Base-by-base conservation (phyloP, 35 echinoderm and acorn worm genomes). In the Heliocidaris tuberculata region DNA sequence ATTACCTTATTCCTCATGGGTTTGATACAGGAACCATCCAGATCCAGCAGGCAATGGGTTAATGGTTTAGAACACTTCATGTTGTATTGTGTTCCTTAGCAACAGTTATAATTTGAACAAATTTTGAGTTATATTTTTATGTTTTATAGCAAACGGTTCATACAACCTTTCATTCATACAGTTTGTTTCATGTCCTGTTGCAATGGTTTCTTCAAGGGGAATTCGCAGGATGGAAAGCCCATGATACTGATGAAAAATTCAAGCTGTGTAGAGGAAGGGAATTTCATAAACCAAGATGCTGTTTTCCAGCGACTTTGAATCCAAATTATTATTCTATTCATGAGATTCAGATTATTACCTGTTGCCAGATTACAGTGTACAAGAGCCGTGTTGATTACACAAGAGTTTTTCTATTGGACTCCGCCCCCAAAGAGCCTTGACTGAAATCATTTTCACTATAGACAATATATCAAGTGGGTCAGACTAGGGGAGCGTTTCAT, bases 141-240 rank as follows among this genome's bases (percentile, higher is more conserved):
- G 65, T 78, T 21, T 78, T 19, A n/a, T n/a, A 27, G 65, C 65
- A 78, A 78, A n/a, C 21, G 4, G 27, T 78, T n/a, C 60, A 17
- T 70, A 27, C 24, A 21, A 19, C 65, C 27, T 78, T n/a, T 78
- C 35, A 42, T 42, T 42, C 35, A 42, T 42, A 42, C 35, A 5
- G 19, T 78, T 78, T 78, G 65, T 78, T 78, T 78, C 65, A 78
- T 78, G 65, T 78, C 65, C 65, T 78, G 65, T 78, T 78, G 65
- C 65, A 78, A 78, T 78, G 27, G 7, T 24, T 21, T 21, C 65
- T 78, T 78, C 21, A n/a, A 78, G 21, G 17, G 65, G 65, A 78
- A 19, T 78, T 78, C 27, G 65, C 24, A 78, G 65, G 65, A 78
- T 7, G 65, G 65, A n/a, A 78, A 27, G 7, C 27, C 19, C 65